These are phyloP conservation scores for Caenorhabditis macrosperma DNA, from an alignment of 2,888 invertebrate species.

Conservation along the genomic window DNA sequence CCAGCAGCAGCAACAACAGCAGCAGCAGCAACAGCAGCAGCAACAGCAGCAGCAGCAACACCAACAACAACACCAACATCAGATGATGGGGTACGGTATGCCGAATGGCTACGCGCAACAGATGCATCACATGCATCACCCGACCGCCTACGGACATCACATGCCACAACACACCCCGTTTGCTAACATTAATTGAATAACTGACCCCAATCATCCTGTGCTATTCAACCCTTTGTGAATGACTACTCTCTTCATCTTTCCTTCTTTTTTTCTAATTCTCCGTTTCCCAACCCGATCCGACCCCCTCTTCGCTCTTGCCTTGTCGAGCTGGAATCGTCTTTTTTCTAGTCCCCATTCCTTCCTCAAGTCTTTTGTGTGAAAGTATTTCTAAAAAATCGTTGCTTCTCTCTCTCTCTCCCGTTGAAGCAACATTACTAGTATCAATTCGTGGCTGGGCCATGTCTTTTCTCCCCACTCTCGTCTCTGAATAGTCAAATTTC, in stretches of 20 bases:
- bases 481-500: constrained; percentile 9
- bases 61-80: constrained; percentile 12
- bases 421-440: not conserved
- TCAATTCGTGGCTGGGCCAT: constrained; percentile 30
- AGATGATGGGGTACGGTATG: constrained; percentile 37
- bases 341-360: constrained; percentile 13
- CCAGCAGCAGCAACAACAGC: constrained; percentile 1
- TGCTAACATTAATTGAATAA: constrained; percentile 40
- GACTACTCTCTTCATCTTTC: not conserved
- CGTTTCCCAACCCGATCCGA: not conserved
- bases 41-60: constrained; percentile 20
- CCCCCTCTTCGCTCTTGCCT: constrained; percentile 21
- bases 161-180: constrained; percentile 30
- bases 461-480: no score
- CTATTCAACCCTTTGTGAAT: constrained; percentile 23
- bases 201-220: not conserved
- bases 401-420: not conserved
- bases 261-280: not conserved
- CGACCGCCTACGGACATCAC: constrained; percentile 16
- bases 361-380: not conserved
- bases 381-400: not conserved
- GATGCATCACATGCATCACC: constrained; percentile 20
- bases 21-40: constrained; percentile 25
- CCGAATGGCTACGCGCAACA: constrained; percentile 23
- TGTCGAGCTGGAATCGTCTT: constrained; percentile 16